Base-by-base conservation (phyloP, 1,140 invertebrate genomes). In the Chironomus tepperi region DNA sequence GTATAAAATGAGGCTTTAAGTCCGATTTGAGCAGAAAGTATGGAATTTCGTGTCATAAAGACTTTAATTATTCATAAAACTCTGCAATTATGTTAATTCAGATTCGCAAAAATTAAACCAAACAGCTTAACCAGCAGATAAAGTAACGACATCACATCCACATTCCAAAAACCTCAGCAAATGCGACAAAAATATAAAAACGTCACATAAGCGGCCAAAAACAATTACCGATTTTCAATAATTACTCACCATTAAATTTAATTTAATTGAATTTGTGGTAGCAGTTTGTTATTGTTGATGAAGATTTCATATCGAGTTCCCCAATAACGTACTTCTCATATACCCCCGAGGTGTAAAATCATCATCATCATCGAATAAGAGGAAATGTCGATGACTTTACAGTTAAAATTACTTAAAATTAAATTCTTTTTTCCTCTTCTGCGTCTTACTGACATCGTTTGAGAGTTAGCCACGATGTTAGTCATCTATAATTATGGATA, bases 161-260 rank as follows among this genome's bases (percentile, higher is more conserved):
- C 47, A 57, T 34, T 5, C 24, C 24, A 34, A 34, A 34, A 34
- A 2, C 24, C 24, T 34, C 24, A 34, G 5, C 5, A 34, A 34
- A 34, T 34, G 24, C 24, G 24, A 2, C 24, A 34, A 34, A 34
- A 34, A 34, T 2, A 2, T 34, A 34, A 34, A 34, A 34, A 34
- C 5, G n/a, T 15, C 47, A 57, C 47, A 57, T 15, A 57, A 5
- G 12, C 47, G 47, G 1, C 24, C 24, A 34, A 15, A 57, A 57
- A 47, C 15, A 47, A 57, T 57, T 57, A 57, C 47, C 47, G n/a
- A 57, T 57, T 57, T 57, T 12, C 47, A 57, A 57, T 57, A 57
- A 57, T 57, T 57, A 57, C 15, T 57, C 15, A 57, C 12, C 47
- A 57, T 57, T 57, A 57, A 57, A 57, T 47, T 47, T 10, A 47